A percentile compares a stretch with the other conserved stretches of the same genome.
Evolutionary conservation across 2,888 invertebrate species (phyloP).

Genomic region (Xanthia togata): DNA sequence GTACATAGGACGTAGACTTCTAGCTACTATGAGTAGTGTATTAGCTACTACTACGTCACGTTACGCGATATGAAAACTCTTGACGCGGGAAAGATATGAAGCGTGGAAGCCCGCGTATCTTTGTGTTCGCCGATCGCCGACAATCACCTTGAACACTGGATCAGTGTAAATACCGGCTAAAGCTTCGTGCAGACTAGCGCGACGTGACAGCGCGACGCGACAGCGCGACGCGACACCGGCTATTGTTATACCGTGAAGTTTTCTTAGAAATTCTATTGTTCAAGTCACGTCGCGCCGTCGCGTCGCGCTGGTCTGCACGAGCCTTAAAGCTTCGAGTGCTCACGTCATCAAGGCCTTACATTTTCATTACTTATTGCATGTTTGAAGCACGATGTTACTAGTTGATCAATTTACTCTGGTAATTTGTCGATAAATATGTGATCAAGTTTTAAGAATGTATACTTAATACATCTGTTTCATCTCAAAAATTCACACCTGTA

Average conservation of each 20-base stretch:
- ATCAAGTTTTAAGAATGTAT: neutral
- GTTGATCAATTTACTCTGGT: neutral
- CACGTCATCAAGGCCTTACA: neutral
- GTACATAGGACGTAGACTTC: too few species aligned
- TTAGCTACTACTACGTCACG: neutral
- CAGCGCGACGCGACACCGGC: too few species aligned
- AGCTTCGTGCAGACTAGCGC: too few species aligned
- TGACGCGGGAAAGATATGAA: neutral
- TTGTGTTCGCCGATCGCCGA: neutral
- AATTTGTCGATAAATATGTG: neutral
- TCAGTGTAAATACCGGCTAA: neutral
- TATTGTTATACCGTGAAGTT: too few species aligned
- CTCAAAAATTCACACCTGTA: neutral
- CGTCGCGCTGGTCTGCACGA: too few species aligned
- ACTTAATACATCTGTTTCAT: neutral
- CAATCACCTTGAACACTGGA: neutral
- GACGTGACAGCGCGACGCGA: too few species aligned
- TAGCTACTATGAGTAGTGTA: neutral
- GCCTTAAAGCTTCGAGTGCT: constrained; percentile 1
- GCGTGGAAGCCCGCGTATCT: neutral
- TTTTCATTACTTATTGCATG: neutral
- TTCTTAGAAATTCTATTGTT: too few species aligned
- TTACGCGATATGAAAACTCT: neutral
- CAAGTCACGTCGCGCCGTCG: too few species aligned
- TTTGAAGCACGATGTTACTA: neutral